Conservation (phyloP, 2,113 vertebrate species). For the Pollimyrus isidori region DNA sequence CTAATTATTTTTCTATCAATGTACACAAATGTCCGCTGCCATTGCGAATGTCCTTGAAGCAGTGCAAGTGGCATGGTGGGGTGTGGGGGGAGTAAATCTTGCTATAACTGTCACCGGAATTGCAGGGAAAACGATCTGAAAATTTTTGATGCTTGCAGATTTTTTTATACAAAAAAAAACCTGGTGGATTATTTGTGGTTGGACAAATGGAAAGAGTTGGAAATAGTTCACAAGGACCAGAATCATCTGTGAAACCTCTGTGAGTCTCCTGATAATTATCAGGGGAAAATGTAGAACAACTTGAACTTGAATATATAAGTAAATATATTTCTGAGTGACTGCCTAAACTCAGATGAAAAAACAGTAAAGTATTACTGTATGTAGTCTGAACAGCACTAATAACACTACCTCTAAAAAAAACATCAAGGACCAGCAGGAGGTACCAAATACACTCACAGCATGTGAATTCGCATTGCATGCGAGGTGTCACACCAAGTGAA, state of each 20-base stretch:
- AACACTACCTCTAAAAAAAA: neutral
- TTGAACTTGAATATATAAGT: neutral
- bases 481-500: neutral
- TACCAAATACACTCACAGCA: neutral
- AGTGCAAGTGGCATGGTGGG: constrained; percentile 5
- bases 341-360: neutral
- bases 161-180: neutral
- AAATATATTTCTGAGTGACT: neutral
- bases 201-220: too few relatives aligned
- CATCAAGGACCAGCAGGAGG: neutral
- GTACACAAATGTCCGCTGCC: neutral
- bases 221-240: too few relatives aligned
- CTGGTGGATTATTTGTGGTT: too few relatives aligned
- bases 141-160: neutral
- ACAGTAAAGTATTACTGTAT: neutral
- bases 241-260: too few relatives aligned
- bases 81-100: constrained; percentile 28
- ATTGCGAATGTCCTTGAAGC: constrained; percentile 26
- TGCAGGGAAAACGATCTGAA: neutral
- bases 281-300: neutral
- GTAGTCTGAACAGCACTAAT: neutral
- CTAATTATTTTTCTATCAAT: neutral
- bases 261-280: neutral
- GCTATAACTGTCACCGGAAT: constrained; percentile 35
- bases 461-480: neutral